Evolutionary conservation across 2,113 vertebrate species (phyloP).

Genomic region (Austrofundulus limnaeus): DNA sequence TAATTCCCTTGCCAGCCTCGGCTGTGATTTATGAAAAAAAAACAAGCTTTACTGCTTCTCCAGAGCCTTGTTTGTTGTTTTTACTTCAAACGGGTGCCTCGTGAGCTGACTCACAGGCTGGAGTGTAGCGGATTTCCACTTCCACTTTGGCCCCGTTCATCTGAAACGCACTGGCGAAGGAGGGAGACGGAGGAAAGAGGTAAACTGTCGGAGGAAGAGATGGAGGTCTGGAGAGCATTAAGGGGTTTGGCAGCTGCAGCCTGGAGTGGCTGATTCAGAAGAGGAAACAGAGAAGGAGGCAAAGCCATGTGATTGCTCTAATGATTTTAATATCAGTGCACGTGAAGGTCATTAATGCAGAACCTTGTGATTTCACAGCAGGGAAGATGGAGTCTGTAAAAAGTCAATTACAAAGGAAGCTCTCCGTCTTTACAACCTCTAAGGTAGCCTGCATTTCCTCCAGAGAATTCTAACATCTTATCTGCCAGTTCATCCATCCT

Average conservation of each 20-base stretch:
- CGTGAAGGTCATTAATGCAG: conserved; percentile 63
- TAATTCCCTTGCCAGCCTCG: conserved; percentile 36
- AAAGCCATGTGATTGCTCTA: conserved; percentile 61
- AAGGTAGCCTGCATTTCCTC: conserved; percentile 38
- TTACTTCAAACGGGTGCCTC: conserved; percentile 51
- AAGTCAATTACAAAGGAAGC: conserved; percentile 31
- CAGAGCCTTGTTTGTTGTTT: conserved; percentile 58
- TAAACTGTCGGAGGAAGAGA: conserved; percentile 37
- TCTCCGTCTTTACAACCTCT: conserved; percentile 18
- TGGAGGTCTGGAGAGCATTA: conserved; percentile 76
- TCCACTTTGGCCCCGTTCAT: conserved; percentile 67
- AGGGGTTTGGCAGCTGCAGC: conserved; percentile 66
- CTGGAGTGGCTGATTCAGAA: conserved; percentile 72
- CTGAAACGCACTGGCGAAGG: conserved; percentile 43
- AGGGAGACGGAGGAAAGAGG: conserved; percentile 38
- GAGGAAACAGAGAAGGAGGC: conserved; percentile 31
- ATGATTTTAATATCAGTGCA: conserved; percentile 70
- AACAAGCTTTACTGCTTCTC: conserved; percentile 46
- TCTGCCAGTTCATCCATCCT: conserved; percentile 40
- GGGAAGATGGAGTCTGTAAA: conserved; percentile 47
- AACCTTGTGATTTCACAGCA: conserved; percentile 58
- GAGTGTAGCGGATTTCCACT: conserved; percentile 72
- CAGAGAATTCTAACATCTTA: conserved; percentile 21
- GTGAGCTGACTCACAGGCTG: conserved; percentile 69
- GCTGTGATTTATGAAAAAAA: conserved; percentile 72